Evolutionary conservation across 2,888 invertebrate species (phyloP), one percentile per base, ranked within the genome.

Genomic region (Phragmatobia fuliginosa): DNA sequence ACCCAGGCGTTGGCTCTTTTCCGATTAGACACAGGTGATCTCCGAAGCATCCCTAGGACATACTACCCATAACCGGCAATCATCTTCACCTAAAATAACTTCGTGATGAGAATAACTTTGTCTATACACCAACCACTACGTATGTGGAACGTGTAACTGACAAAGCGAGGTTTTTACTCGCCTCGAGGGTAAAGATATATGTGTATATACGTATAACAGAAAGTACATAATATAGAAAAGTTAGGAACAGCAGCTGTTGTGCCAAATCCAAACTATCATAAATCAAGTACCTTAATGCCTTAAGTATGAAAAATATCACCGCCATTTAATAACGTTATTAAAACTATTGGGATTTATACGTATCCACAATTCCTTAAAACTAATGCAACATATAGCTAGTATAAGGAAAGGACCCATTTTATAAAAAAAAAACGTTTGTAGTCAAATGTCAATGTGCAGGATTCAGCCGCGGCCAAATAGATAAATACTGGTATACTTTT

Each of bases 321-420:
- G 25, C 2, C 11, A 21, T 3, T 62, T 41, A 18, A 28, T 18
- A 38, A 33, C 28, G 5, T 16, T 28, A 28, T 28, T 16, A 25
- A 52, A 33, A 49, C 32, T 52, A 32, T 25, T 16, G 7, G 32
- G 33, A 33, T 64, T 33, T 64, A n/a, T n/a, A n/a, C 16, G 31
- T 14, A 25, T 25, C 49, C 52, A 33, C 33, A n/a, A 52, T 25
- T 18, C n/a, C 52, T 64, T 64, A 64, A 64, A 49, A 63, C 63
- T 33, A 63, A n/a, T 63, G 11, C 25, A 8, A n/a, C 3, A n/a
- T 16, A 45, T 25, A n/a, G 31, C 16, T 32, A 64, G n/a, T 49
- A 18, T 49, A 33, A n/a, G 25, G n/a, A 16, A 25, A 16, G 8
- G 21, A 31, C 1, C 1, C 21, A 62, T 41, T 10, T 38, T 61